Evolutionary conservation across 2,888 invertebrate genomes (phyloP).

Genomic region (Tipula lateralis): DNA sequence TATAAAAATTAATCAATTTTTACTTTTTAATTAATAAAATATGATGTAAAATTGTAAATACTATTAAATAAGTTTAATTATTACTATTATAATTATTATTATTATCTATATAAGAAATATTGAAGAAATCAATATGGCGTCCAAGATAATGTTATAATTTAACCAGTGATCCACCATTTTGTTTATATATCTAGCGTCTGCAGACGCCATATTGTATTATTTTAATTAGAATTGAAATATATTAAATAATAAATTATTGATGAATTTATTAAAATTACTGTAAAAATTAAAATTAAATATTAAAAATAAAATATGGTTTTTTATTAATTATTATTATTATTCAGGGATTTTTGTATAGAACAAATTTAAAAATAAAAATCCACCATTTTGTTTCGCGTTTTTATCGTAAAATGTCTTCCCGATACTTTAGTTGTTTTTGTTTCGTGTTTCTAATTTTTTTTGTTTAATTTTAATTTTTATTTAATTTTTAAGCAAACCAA

Average conservation of each 20-base stretch:
- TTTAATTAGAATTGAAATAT: background rate
- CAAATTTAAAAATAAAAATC: background rate
- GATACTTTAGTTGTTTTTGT: background rate
- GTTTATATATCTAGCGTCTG: background rate
- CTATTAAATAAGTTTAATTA: background rate
- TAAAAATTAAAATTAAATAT: constrained; percentile 24
- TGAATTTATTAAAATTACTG: constrained; percentile 19
- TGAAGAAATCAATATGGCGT: constrained; percentile 6
- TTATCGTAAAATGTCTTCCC: background rate
- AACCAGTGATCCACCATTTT: constrained; percentile 24
- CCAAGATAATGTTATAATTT: background rate
- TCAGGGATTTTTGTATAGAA: constrained; percentile 24
- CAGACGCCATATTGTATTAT: background rate
- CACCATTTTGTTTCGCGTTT: background rate
- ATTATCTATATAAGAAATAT: background rate
- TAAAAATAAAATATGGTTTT: background rate
- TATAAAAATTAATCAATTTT: background rate
- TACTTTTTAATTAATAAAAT: background rate
- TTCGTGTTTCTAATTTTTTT: background rate
- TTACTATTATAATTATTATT: background rate
- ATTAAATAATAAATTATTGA: constrained; percentile 1
- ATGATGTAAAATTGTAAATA: constrained; percentile 24
- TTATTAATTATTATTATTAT: background rate
- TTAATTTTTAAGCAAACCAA: constrained; percentile 24
- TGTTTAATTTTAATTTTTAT: constrained; percentile 24